Conservation (phyloP, 2,797 vertebrate species). For the Phrynocephalus guinanensis region DNA sequence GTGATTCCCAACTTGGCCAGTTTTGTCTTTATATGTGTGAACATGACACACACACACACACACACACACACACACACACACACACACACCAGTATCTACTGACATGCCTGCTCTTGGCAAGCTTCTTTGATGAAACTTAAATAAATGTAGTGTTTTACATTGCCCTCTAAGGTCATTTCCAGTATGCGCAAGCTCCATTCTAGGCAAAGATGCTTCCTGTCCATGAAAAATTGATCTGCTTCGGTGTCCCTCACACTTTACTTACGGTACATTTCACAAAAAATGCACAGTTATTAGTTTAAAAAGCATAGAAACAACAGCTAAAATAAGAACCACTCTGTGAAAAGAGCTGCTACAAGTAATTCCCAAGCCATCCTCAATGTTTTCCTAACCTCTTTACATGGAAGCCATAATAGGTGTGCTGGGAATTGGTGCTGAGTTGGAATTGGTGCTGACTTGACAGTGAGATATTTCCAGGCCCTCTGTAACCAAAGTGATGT, state of each 20-base stretch:
- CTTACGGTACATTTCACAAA: constrained; percentile 54
- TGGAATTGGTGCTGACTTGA: constrained; percentile 72
- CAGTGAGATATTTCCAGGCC: constrained; percentile 62
- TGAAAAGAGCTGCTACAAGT: constrained; percentile 66
- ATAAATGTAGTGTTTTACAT: background rate
- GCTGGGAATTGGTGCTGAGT: too few species aligned
- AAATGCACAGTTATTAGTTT: constrained; percentile 40
- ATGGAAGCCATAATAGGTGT: constrained; percentile 68
- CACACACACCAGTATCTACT: background rate
- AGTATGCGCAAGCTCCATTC: constrained; percentile 48
- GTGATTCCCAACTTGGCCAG: background rate
- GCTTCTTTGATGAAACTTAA: too few species aligned
- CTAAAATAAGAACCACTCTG: constrained; percentile 55
- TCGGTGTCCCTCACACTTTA: constrained; percentile 49
- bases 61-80: too few species aligned
- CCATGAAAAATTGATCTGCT: constrained; percentile 65
- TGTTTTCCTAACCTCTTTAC: constrained; percentile 75
- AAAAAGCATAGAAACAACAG: constrained; percentile 38
- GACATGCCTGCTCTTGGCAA: too few species aligned
- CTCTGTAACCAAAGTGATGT: constrained; percentile 56
- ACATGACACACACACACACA: too few species aligned
- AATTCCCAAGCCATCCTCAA: constrained; percentile 61
- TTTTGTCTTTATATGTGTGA: background rate
- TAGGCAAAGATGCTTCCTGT: constrained; percentile 56
- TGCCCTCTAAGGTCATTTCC: constrained; percentile 17